These are phyloP conservation scores for Mallotus villosus DNA, from an alignment of 2,797 vertebrate genomes.

Conservation along the genomic window DNA sequence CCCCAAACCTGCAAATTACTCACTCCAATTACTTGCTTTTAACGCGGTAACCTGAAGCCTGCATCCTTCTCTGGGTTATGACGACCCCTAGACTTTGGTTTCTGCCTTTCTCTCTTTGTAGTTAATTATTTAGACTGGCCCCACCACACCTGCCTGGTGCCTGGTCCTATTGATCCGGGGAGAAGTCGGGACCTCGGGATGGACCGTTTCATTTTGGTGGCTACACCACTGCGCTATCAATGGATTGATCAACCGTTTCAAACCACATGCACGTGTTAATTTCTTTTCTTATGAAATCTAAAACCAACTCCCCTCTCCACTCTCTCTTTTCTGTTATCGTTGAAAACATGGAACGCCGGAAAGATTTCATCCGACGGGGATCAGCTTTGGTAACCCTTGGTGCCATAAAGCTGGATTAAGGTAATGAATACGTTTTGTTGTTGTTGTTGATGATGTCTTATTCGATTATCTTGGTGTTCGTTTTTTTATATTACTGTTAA, in stretches of 20 bases:
- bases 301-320: slow-evolving; percentile 33
- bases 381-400: slow-evolving; percentile 75
- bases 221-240: slow-evolving; percentile 33
- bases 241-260: slow-evolving; percentile 40
- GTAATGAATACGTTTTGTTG: slow-evolving; percentile 44
- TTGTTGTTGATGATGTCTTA: neutral
- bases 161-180: slow-evolving; percentile 71
- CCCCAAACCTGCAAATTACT: slow-evolving; percentile 70
- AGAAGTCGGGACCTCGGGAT: slow-evolving; percentile 61
- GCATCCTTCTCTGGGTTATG: slow-evolving; percentile 76
- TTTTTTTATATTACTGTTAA: neutral
- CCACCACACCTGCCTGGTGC: slow-evolving; percentile 77
- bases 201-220: slow-evolving; percentile 35
- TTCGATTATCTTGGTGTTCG: neutral
- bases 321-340: slow-evolving; percentile 35
- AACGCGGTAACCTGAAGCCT: slow-evolving; percentile 71
- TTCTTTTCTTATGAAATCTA: slow-evolving; percentile 46
- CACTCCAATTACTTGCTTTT: slow-evolving; percentile 76
- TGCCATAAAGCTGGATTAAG: slow-evolving; percentile 51
- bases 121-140: slow-evolving; percentile 80
- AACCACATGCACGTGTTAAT: slow-evolving; percentile 43
- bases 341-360: slow-evolving; percentile 36
- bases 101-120: slow-evolving; percentile 65
- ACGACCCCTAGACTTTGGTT: slow-evolving; percentile 66
- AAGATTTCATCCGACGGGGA: slow-evolving; percentile 79